A percentile compares a stretch with the other conserved stretches of the same genome.
phyloP scores from a whole-genome alignment of 2,113 vertebrate genomes.

The Cichladusa arquata region DNA sequence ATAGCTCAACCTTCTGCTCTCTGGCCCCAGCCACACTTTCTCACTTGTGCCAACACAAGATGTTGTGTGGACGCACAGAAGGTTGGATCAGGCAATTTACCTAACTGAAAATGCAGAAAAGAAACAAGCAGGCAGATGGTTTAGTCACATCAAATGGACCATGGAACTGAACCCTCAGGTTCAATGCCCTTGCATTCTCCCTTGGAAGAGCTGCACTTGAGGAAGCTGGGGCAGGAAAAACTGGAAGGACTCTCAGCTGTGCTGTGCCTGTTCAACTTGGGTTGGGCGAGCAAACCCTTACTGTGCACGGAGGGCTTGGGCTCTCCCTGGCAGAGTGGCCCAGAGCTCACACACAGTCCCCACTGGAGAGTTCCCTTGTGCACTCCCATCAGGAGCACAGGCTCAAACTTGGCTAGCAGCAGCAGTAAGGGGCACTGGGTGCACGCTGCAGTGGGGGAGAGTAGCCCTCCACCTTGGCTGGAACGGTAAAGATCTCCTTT shows the following conservation, averaged over 20 bases:
- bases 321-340: neutral
- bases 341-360: fast-evolving
- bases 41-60: neutral
- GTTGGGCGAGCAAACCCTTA: neutral
- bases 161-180: neutral
- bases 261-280: neutral
- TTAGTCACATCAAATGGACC: neutral
- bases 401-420: neutral
- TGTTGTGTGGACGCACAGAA: neutral
- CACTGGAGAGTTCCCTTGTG: neutral
- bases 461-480: neutral
- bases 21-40: neutral
- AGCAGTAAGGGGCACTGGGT: neutral
- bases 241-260: neutral
- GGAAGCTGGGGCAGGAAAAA: neutral
- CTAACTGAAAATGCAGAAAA: neutral
- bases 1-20: neutral
- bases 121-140: neutral
- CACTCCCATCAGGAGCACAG: neutral
- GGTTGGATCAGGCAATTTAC: neutral
- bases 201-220: neutral
- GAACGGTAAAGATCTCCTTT: neutral
- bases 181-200: neutral
- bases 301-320: fast-evolving
- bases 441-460: neutral